Evolutionary conservation across 2,113 vertebrate genomes (phyloP).

Genomic region (Platichthys stellatus): DNA sequence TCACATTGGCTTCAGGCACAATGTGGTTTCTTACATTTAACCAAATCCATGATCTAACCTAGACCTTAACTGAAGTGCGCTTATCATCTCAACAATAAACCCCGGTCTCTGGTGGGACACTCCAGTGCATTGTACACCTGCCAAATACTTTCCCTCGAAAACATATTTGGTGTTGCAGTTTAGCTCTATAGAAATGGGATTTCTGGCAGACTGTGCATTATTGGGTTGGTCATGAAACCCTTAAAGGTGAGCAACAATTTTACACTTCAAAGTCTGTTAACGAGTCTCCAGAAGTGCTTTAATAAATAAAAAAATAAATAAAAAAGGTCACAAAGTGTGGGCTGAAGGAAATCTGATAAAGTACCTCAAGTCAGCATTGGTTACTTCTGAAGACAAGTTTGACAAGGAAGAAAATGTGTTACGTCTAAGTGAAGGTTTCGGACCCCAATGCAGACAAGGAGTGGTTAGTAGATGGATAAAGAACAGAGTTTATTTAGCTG

Average conservation of each 20-base stretch:
- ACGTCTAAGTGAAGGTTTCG: too few species aligned
- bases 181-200: too few species aligned
- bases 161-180: too few species aligned
- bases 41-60: neutral
- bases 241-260: neutral
- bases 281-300: neutral
- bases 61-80: neutral
- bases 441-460: too few species aligned
- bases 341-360: slow-evolving; percentile 2
- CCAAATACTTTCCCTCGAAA: too few species aligned
- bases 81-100: neutral
- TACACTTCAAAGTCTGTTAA: neutral
- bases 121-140: too few species aligned
- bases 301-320: neutral
- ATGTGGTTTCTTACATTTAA: neutral
- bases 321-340: neutral
- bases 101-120: neutral
- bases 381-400: neutral
- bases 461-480: too few species aligned
- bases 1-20: neutral
- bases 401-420: neutral
- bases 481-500: too few species aligned
- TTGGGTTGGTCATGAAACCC: neutral
- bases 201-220: neutral
- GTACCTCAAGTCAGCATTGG: neutral